Base-by-base conservation (phyloP, 2,888 invertebrate genomes). In the Drosophila phalerata region DNA sequence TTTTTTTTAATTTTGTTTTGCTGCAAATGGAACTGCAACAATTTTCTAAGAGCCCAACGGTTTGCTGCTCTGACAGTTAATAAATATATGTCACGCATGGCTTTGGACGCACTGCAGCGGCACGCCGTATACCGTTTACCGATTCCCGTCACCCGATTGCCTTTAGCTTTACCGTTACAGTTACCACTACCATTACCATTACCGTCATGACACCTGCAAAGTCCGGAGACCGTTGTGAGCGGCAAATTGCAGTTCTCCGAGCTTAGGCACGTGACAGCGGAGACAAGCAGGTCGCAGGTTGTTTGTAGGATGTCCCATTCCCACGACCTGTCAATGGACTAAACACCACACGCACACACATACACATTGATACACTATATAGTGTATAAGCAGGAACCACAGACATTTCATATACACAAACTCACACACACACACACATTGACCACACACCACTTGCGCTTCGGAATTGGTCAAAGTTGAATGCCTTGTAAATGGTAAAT, bases 81-180 rank as follows among this genome's bases (percentile, higher is more conserved):
- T 87, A 82, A 85, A 82, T 87, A 81, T 81, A 74, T 82, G 83
- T 77, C 79, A 80, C 76, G 73, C 76, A 75, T 71, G 76, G 78
- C 70, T 80, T 77, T 67, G 52, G 85, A 73, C 67, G 83, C 73
- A 80, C 28, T 83, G 83, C 83, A 85, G 83, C 73, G 73, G 66
- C 52, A 67, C 58, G 43, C 60, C 56, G 28, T 17, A 17, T 17
- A n/a, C 34, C 32, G 32, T 10, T 8, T 15, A 5, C 9, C 51
- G 11, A 22, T 22, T 11, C 38, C 40, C 25, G 22, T 17, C 9
- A 3, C 38, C 52, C 25, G 47, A 28, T 17, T 40, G 17, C 40
- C 40, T 15, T 9, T 17, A 38, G 9, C 22, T 22, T 2, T 2
- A 22, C 22, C 22, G 28, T 28, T 28, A 5, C 25, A 2, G 25